Conservation (phyloP, 2,113 vertebrate species). For the Tyrannus savana region DNA sequence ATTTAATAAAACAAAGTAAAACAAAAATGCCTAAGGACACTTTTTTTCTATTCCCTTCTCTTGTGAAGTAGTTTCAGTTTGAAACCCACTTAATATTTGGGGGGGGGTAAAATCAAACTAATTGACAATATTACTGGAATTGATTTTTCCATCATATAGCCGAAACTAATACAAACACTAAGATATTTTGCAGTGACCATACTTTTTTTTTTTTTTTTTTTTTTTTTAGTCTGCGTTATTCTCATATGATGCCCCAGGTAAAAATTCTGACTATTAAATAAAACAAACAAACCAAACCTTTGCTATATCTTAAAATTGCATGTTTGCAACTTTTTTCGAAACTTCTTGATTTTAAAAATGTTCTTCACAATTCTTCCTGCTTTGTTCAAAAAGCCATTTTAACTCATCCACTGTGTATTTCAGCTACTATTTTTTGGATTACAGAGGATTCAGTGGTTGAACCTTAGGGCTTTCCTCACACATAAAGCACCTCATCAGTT, state of each 20-base stretch:
- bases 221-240: not conserved
- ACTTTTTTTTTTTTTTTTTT: not conserved
- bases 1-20: not conserved
- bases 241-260: not conserved
- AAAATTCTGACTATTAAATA: not conserved
- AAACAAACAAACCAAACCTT: not conserved
- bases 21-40: not conserved
- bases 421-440: not conserved
- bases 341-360: not conserved
- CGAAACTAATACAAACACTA: not conserved
- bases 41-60: not conserved
- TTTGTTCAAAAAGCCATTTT: not conserved
- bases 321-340: not conserved
- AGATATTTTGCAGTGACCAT: not conserved
- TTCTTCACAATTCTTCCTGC: not conserved
- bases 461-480: not conserved
- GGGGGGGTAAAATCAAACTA: not conserved
- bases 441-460: not conserved
- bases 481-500: not conserved
- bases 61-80: not conserved
- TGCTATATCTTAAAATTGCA: not conserved
- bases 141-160: not conserved
- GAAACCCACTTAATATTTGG: not conserved
- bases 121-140: not conserved
- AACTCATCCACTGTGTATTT: not conserved